phyloP scores from a whole-genome alignment of 2,888 invertebrate genomes.

The Rapana venosa region DNA sequence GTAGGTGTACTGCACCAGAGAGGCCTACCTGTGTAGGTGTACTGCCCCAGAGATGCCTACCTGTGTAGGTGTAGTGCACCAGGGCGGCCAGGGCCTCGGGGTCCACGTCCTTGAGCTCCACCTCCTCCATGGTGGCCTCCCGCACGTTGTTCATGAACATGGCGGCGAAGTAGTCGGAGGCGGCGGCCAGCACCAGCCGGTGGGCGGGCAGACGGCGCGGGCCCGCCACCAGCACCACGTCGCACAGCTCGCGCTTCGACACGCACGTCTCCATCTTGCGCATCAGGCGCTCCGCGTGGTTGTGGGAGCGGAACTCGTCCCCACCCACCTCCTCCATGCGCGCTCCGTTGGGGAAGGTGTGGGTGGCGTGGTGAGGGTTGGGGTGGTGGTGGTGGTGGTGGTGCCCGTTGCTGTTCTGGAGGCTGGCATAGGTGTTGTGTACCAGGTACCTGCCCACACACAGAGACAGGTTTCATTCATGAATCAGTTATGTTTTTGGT shows the following conservation, averaged over 20 bases:
- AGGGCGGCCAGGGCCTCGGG: slow-evolving; percentile 91
- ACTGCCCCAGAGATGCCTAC: slow-evolving; percentile 79
- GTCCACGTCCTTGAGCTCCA: slow-evolving; percentile 90
- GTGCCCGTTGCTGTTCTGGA: slow-evolving; percentile 53
- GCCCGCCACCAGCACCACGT: slow-evolving; percentile 91
- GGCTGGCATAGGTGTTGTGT: slow-evolving; percentile 71
- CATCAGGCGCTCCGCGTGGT: slow-evolving; percentile 90
- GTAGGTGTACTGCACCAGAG: no score
- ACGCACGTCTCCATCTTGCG: slow-evolving; percentile 90
- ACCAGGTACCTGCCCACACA: slow-evolving; percentile 70
- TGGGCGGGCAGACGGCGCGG: slow-evolving; percentile 86
- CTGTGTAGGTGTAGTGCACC: slow-evolving; percentile 94
- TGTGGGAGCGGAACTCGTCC: slow-evolving; percentile 76
- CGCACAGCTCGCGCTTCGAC: slow-evolving; percentile 90
- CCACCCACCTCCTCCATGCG: slow-evolving; percentile 67
- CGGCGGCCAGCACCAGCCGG: slow-evolving; percentile 92
- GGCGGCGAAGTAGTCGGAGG: slow-evolving; percentile 95
- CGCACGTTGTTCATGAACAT: slow-evolving; percentile 94
- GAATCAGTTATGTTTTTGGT: neutral
- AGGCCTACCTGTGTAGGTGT: no score
- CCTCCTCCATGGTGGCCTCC: slow-evolving; percentile 90
- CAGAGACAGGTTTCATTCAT: neutral
- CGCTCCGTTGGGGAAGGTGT: slow-evolving; percentile 32
- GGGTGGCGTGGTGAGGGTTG: neutral
- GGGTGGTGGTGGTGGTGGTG: slow-evolving; percentile 40